A percentile compares a stretch with the other conserved stretches of the same genome.
Evolutionary conservation across 2,888 invertebrate genomes (phyloP).

Genomic region (Drosophila barbarae): DNA sequence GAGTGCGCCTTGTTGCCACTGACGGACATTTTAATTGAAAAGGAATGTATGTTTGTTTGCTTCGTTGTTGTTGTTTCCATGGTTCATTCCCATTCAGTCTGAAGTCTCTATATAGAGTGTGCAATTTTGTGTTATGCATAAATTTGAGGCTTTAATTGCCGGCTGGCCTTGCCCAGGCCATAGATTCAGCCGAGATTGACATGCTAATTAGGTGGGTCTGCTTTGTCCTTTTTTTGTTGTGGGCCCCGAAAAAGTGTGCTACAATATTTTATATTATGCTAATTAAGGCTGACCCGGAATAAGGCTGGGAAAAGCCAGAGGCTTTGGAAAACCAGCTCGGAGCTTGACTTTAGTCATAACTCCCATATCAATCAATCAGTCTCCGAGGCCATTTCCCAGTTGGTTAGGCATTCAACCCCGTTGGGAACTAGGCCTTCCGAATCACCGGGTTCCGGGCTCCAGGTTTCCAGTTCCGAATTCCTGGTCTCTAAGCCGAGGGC

Average conservation of each 20-base stretch:
- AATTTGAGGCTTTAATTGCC: conserved; percentile 61
- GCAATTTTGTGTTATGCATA: conserved; percentile 54
- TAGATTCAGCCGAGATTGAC: conserved; percentile 43
- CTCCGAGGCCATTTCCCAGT: conserved; percentile 19
- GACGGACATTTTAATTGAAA: conserved; percentile 68
- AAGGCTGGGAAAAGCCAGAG: not conserved
- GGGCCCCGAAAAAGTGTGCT: conserved; percentile 25
- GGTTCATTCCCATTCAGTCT: conserved; percentile 27
- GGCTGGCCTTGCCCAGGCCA: conserved; percentile 4
- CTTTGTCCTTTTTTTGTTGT: conserved; percentile 30
- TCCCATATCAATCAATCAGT: conserved; percentile 29
- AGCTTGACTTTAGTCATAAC: conserved; percentile 2
- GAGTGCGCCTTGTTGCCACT: conserved; percentile 38
- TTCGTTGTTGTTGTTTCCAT: conserved; percentile 9
- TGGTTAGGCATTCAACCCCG: conserved; percentile 17
- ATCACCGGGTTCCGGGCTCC: conserved; percentile 41
- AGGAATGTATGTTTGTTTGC: conserved; percentile 54
- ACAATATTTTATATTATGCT: conserved; percentile 37
- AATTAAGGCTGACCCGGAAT: conserved; percentile 32
- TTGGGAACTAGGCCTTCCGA: conserved; percentile 57
- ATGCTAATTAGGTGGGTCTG: conserved; percentile 61
- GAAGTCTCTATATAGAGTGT: conserved; percentile 52
- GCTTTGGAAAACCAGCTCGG: not conserved
- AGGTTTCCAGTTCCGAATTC: conserved; percentile 15
- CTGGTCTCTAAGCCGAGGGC: conserved; percentile 11